phyloP scores from a whole-genome alignment of 2,113 vertebrate species.

The Rana temporaria region DNA sequence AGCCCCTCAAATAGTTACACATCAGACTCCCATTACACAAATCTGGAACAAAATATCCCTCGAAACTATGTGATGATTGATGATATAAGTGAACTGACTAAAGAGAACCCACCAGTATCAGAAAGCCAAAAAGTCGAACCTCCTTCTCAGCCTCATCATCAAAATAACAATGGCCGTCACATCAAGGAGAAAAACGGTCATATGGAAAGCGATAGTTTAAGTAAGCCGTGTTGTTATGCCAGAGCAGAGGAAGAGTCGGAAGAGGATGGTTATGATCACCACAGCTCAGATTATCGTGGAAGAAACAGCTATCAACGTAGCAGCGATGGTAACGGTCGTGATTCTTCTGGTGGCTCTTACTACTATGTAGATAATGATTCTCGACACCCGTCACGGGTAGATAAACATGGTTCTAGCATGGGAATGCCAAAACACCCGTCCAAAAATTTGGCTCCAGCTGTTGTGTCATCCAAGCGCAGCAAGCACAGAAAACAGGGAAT shows the following conservation, averaged over 20 bases:
- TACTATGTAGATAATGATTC: slow-evolving; percentile 86
- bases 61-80: slow-evolving; percentile 99
- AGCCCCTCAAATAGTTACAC: slow-evolving; percentile 84
- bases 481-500: slow-evolving; percentile 97
- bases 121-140: slow-evolving; percentile 84
- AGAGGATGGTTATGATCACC: slow-evolving; percentile 93
- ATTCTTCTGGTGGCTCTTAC: slow-evolving; percentile 75
- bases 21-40: slow-evolving; percentile 89
- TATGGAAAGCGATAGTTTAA: slow-evolving; percentile 72
- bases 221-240: slow-evolving; percentile 80
- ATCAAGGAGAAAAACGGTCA: slow-evolving; percentile 75
- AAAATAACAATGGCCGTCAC: slow-evolving; percentile 74
- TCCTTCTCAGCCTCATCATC: slow-evolving; percentile 59
- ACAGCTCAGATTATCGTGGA: slow-evolving; percentile 76
- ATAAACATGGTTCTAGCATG: slow-evolving; percentile 75
- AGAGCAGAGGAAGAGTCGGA: slow-evolving; percentile 93
- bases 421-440: slow-evolving; percentile 85
- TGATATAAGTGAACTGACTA: slow-evolving; percentile 96
- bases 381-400: slow-evolving; percentile 80
- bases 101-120: slow-evolving; percentile 79
- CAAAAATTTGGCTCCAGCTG: slow-evolving; percentile 91
- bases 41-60: slow-evolving; percentile 93
- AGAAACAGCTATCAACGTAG: slow-evolving; percentile 81
- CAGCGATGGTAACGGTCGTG: slow-evolving; percentile 83
- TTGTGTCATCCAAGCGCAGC: slow-evolving; percentile 92